Evolutionary conservation across 2,888 invertebrate genomes (phyloP).

Genomic region (Drosophila merina): DNA sequence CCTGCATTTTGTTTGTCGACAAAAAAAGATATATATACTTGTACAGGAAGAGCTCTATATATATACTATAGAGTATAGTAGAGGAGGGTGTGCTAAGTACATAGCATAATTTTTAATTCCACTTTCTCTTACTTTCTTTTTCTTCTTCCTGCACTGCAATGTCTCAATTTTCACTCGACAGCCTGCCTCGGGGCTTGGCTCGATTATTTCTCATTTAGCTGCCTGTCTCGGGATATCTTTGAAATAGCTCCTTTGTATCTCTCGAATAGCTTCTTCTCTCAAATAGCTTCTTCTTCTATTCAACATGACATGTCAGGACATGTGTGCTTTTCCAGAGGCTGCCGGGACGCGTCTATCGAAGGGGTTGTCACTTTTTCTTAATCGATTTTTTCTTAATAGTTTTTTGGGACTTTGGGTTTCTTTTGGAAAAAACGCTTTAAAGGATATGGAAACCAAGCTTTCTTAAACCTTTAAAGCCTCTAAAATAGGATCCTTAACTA

Average conservation of each 20-base stretch:
- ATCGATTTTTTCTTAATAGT: too few species aligned
- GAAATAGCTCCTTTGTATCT: not conserved
- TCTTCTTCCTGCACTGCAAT: not conserved
- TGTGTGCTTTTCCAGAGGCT: not conserved
- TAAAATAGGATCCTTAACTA: too few species aligned
- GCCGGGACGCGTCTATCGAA: not conserved
- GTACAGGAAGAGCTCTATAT: not conserved
- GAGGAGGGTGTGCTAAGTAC: conserved; percentile 22
- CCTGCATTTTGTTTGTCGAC: not conserved
- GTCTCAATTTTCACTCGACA: conserved; percentile 15
- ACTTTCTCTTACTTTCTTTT: not conserved
- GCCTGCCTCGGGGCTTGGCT: conserved; percentile 1
- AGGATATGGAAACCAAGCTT: too few species aligned
- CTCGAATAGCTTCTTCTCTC: not conserved
- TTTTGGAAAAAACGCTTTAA: too few species aligned
- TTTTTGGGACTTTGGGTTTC: too few species aligned
- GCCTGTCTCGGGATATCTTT: not conserved
- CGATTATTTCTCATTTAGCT: conserved; percentile 12
- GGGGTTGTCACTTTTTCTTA: not conserved
- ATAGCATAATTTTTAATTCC: conserved; percentile 27
- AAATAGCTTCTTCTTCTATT: not conserved
- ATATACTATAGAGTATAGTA: not conserved
- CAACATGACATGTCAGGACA: not conserved
- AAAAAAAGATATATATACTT: not conserved
- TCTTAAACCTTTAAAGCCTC: too few species aligned